phyloP scores from a whole-genome alignment of 2,888 invertebrate genomes.

The Stenodera caucasica region DNA sequence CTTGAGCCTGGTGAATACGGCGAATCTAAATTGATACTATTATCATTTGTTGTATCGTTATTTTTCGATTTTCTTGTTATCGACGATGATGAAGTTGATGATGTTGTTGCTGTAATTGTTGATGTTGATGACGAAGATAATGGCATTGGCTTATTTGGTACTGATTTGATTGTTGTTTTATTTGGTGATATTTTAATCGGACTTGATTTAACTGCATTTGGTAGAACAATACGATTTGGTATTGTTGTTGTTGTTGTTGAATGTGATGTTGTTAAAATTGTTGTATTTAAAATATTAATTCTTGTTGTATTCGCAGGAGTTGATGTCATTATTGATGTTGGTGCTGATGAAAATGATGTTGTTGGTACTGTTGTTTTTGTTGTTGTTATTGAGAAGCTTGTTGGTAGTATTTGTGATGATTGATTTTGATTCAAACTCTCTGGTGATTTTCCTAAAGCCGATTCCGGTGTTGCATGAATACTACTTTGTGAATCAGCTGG shows the following conservation, averaged over 20 bases:
- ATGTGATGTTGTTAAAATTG: slow-evolving; percentile 46
- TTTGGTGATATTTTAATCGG: slow-evolving; percentile 56
- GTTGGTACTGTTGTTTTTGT: slow-evolving; percentile 49
- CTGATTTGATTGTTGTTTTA: slow-evolving; percentile 63
- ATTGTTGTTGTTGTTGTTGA: slow-evolving; percentile 45
- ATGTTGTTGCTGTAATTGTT: slow-evolving; percentile 63
- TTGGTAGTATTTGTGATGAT: slow-evolving; percentile 37
- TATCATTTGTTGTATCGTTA: slow-evolving; percentile 47
- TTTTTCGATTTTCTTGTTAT: slow-evolving; percentile 39
- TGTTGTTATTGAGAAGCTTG: slow-evolving; percentile 36
- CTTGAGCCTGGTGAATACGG: slow-evolving; percentile 90
- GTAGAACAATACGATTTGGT: slow-evolving; percentile 58
- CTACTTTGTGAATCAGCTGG: slow-evolving; percentile 55
- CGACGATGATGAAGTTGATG: slow-evolving; percentile 56
- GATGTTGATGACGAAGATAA: slow-evolving; percentile 50
- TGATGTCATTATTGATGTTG: slow-evolving; percentile 49
- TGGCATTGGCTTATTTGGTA: slow-evolving; percentile 50
- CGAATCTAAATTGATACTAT: slow-evolving; percentile 74
- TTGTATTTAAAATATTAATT: slow-evolving; percentile 51
- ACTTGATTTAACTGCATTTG: slow-evolving; percentile 58
- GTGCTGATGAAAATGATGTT: slow-evolving; percentile 47
- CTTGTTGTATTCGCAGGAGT: slow-evolving; percentile 49
- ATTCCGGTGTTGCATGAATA: slow-evolving; percentile 46
- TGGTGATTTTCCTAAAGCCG: slow-evolving; percentile 41
- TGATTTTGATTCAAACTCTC: slow-evolving; percentile 41